Conservation (phyloP, 2,797 vertebrate species). For the Micropoecilia bifurca region DNA sequence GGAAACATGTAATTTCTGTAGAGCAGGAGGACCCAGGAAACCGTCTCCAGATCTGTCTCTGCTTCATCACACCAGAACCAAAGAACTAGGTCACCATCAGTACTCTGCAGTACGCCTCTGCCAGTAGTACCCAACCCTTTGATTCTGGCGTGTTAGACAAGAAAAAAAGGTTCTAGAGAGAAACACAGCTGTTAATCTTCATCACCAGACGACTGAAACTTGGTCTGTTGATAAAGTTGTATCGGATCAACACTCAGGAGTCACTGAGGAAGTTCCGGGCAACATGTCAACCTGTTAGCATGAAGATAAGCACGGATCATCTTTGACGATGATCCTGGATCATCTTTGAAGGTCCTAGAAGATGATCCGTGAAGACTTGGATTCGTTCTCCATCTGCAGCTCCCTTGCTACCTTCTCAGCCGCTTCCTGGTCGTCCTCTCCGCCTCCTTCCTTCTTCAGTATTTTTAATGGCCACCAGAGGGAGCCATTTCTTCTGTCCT, state of each 20-base stretch:
- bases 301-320: too few relatives aligned
- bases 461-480: constrained; percentile 83
- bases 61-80: not conserved
- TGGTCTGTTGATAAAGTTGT: not conserved
- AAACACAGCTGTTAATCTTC: not conserved
- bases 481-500: constrained; percentile 56
- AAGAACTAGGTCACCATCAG: not conserved
- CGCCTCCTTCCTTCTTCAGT: constrained; percentile 72
- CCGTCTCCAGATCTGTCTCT: not conserved
- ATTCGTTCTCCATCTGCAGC: constrained; percentile 73
- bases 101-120: not conserved
- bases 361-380: constrained; percentile 76
- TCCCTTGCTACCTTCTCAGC: constrained; percentile 63
- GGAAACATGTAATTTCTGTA: not conserved
- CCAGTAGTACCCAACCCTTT: not conserved
- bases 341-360: constrained; percentile 30
- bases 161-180: not conserved
- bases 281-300: too few relatives aligned
- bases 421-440: constrained; percentile 73
- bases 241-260: not conserved
- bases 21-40: not conserved
- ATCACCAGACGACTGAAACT: not conserved
- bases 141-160: not conserved
- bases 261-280: not conserved
- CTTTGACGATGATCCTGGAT: too few relatives aligned